phyloP scores from a whole-genome alignment of 2,113 vertebrate species.

The Chroicocephalus ridibundus region DNA sequence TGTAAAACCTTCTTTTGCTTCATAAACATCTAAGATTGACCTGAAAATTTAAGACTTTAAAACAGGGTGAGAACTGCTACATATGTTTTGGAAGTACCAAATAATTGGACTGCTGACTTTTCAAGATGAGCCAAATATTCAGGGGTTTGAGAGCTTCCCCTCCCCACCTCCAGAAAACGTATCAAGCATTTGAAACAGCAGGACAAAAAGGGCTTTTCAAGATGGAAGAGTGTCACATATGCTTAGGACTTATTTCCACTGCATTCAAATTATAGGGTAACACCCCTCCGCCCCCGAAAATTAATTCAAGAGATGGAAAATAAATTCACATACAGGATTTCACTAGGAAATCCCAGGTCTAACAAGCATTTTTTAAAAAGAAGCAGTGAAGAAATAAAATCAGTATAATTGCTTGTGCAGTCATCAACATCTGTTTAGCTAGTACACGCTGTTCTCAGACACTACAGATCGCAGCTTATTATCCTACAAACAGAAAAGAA shows the following conservation, averaged over 20 bases:
- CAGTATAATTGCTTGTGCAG: neutral
- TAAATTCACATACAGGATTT: neutral
- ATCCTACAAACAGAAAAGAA: neutral
- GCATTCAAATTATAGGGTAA: fast-evolving
- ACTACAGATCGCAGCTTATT: no score
- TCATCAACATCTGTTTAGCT: neutral
- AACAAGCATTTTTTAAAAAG: neutral
- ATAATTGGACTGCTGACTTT: neutral
- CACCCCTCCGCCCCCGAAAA: neutral
- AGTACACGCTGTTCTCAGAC: neutral
- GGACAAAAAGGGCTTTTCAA: neutral
- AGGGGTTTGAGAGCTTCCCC: neutral
- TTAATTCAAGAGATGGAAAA: neutral
- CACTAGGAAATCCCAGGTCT: neutral
- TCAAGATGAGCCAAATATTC: neutral
- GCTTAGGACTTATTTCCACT: neutral
- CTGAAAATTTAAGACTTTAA: neutral
- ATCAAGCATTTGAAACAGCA: neutral
- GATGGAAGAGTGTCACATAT: neutral
- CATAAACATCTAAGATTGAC: neutral
- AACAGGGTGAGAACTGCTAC: neutral
- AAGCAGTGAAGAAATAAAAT: neutral
- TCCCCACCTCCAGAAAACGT: neutral
- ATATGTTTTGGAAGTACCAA: neutral
- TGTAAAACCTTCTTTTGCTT: neutral